Evolutionary conservation across 2,113 vertebrate species (phyloP).

Genomic region (Dromiciops gliroides): DNA sequence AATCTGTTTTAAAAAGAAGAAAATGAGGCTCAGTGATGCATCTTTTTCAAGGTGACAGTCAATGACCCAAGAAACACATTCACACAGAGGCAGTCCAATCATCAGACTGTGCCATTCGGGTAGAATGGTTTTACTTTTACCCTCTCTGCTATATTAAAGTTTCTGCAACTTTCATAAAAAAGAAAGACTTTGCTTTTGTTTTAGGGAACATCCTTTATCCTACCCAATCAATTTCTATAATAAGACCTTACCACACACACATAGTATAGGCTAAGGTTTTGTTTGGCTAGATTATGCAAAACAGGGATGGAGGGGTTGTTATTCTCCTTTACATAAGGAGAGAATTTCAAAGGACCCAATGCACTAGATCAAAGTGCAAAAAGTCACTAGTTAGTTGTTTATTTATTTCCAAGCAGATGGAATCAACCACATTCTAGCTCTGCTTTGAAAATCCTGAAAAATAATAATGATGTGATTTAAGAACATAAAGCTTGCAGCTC

Average conservation of each 20-base stretch:
- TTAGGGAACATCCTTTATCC: slow-evolving; percentile 24
- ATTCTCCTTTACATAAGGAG: slow-evolving; percentile 60
- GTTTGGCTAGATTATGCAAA: slow-evolving; percentile 54
- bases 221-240: slow-evolving; percentile 22
- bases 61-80: not conserved
- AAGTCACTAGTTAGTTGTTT: slow-evolving; percentile 63
- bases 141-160: slow-evolving; percentile 31
- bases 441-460: slow-evolving; percentile 73
- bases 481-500: slow-evolving; percentile 75
- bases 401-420: slow-evolving; percentile 70
- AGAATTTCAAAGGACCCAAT: slow-evolving; percentile 62
- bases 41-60: not conserved
- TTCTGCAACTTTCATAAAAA: not conserved
- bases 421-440: slow-evolving; percentile 75
- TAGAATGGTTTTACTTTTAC: not conserved
- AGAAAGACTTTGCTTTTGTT: slow-evolving; percentile 34
- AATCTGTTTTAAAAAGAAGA: slow-evolving; percentile 1
- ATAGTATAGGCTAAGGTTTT: slow-evolving; percentile 48
- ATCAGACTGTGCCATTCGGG: not conserved
- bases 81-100: not conserved
- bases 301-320: not conserved
- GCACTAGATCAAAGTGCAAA: slow-evolving; percentile 56
- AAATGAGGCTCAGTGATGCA: not conserved
- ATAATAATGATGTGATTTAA: slow-evolving; percentile 78
- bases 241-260: slow-evolving; percentile 21